These are phyloP conservation scores for Apamea monoglypha DNA, from an alignment of 2,888 invertebrate genomes.

Conservation along the genomic window DNA sequence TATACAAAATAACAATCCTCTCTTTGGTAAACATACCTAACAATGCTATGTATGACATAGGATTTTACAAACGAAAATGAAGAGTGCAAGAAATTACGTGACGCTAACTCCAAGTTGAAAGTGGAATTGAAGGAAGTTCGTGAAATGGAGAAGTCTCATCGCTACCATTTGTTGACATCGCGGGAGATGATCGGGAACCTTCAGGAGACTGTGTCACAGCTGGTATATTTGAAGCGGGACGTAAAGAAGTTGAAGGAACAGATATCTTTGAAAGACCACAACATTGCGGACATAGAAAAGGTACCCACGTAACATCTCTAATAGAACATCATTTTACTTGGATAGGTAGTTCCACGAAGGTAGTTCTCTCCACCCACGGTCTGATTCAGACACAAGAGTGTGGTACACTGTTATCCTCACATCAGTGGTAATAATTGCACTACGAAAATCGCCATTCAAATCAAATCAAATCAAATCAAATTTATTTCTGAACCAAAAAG, in stretches of 20 bases:
- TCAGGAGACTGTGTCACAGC: constrained; percentile 86
- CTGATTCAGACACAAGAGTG: neutral
- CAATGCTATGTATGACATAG: constrained; percentile 64
- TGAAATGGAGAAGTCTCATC: constrained; percentile 86
- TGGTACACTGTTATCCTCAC: neutral
- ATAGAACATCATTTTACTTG: neutral
- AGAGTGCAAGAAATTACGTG: constrained; percentile 79
- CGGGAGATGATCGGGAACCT: constrained; percentile 87
- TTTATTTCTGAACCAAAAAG: too few species aligned
- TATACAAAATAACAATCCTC: too few species aligned
- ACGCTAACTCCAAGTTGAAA: constrained; percentile 80
- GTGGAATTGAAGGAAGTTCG: constrained; percentile 81
- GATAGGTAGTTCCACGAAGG: too few species aligned
- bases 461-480: too few species aligned
- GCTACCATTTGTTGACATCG: constrained; percentile 83
- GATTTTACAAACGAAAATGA: constrained; percentile 80
- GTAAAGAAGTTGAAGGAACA: constrained; percentile 83
- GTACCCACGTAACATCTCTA: constrained; percentile 60
- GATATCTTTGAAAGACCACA: constrained; percentile 75
- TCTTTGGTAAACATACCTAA: neutral
- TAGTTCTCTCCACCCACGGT: too few species aligned
- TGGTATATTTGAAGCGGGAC: constrained; percentile 85
- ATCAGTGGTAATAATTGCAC: neutral
- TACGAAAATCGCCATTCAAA: neutral
- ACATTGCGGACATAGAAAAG: constrained; percentile 77